Conservation (phyloP, 2,888 invertebrate genomes). For the Euplagia quadripunctaria region DNA sequence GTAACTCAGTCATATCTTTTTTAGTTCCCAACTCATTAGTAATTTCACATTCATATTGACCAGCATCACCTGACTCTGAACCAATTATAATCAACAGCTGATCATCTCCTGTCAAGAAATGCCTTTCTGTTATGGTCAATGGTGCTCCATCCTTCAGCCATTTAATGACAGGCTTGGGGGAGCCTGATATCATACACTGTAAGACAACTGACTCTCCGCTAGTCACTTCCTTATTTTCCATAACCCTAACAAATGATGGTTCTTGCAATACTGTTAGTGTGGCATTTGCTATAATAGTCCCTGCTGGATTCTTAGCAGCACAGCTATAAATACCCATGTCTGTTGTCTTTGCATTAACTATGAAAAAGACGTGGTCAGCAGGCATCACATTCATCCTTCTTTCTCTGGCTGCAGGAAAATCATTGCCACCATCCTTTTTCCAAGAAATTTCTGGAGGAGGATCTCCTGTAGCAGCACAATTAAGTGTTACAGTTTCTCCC, state of each 20-base stretch:
- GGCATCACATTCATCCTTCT: constrained; percentile 97
- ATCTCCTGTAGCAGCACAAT: constrained; percentile 96
- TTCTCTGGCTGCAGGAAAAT: constrained; percentile 98
- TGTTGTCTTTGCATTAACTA: constrained; percentile 94
- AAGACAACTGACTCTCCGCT: constrained; percentile 95
- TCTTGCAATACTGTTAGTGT: constrained; percentile 94
- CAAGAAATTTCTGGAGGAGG: constrained; percentile 96
- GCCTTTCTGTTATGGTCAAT: constrained; percentile 91
- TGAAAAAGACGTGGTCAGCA: constrained; percentile 96
- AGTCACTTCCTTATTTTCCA: constrained; percentile 94
- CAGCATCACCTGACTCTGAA: constrained; percentile 92
- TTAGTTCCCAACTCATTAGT: constrained; percentile 94
- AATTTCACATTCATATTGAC: constrained; percentile 96
- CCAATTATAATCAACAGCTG: constrained; percentile 96
- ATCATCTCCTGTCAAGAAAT: constrained; percentile 95
- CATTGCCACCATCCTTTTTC: constrained; percentile 97
- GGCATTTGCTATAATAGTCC: constrained; percentile 94
- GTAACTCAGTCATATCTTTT: constrained; percentile 90
- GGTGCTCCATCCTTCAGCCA: constrained; percentile 95
- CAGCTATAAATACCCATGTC: constrained; percentile 98
- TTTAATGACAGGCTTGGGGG: constrained; percentile 92
- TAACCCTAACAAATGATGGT: constrained; percentile 94
- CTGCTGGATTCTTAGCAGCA: constrained; percentile 96
- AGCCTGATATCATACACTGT: constrained; percentile 95
- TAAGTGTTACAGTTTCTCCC: constrained; percentile 94